Evolutionary conservation across 2,888 invertebrate genomes (phyloP), one percentile per base, ranked within the genome.

Genomic region (Tortricodes alternella): DNA sequence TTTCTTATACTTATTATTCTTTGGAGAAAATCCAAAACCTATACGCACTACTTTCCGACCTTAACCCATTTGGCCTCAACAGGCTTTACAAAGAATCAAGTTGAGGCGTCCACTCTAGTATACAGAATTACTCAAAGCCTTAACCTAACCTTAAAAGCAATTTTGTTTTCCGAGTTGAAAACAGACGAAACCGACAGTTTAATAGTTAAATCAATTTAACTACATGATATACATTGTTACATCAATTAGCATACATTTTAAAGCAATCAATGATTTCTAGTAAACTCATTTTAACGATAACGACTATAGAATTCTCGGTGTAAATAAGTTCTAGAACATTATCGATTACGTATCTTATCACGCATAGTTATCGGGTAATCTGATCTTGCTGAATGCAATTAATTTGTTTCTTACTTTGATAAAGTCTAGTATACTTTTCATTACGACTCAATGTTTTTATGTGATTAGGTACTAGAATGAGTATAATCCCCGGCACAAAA

Each of bases 321-420:
- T 53, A 48, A 48, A 41, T 53, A 48, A 48, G 46, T 53, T 53
- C 53, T 53, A 53, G 46, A 48, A 46, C 39, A 23, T 18, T 34
- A 53, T 46, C 46, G 34, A 23, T 27, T 24, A n/a, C n/a, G n/a
- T n/a, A 41, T 53, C 53, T 53, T 48, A 53, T 53, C 53, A 18
- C 18, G 32, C 18, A 46, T 37, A 23, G 27, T 23, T 53, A 32
- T 27, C 46, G 19, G 39, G 24, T 48, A 53, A 24, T 48, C 46
- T 39, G 46, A 32, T 46, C 38, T 34, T 27, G 46, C 43, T 44
- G 32, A 23, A 41, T 29, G 39, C 32, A 53, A 39, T 46, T 35
- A 32, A n/a, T n/a, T n/a, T n/a, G n/a, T n/a, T n/a, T n/a, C n/a
- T n/a, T n/a, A n/a, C n/a, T n/a, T n/a, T n/a, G n/a, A n/a, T n/a